Evolutionary conservation across 1,140 invertebrate genomes (phyloP), one percentile per base, ranked within the genome.

Genomic region (Lithobius niger): DNA sequence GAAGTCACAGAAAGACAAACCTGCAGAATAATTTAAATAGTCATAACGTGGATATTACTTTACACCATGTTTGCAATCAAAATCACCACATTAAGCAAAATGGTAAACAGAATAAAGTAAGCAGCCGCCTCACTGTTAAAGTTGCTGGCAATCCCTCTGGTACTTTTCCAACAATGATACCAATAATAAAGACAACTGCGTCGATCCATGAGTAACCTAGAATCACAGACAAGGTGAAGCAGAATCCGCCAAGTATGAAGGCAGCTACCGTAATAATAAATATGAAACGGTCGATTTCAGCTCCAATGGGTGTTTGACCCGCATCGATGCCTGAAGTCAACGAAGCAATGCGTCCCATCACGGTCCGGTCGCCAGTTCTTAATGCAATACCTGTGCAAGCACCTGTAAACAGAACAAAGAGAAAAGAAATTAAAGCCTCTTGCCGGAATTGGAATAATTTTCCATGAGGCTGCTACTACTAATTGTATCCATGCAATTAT

Each of bases 301-400:
- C 60, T 3, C 72, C 69, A 43, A 76, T 69, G 19, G 74, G 75
- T 3, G 74, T 75, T 43, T 69, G 58, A 18, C 71, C 72, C 42
- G 65, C 60, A 45, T 74, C 69, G 3, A 78, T 60, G 27, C 70
- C 71, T 22, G 70, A 68, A 4, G 74, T 67, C 52, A 77, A 62
- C 52, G 70, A 66, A 28, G 75, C 76, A 58, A 76, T 77, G 31
- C 76, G 62, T 25, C 75, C 75, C 74, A 77, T 77, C 10, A 77
- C 66, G 15, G 72, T 73, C 2, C 67, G 56, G 48, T 75, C 73
- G 25, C 74, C 73, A 25, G 21, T 47, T 40, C 10, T n/a, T 26
- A 92, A 79, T 0, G 90, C 88, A 47, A 91, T 73, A 16, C 84
- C 88, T 59, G 65, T 76, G 4, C 77, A 80, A n/a, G 77, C 76